Evolutionary conservation across 1,140 invertebrate genomes (phyloP).

Genomic region (Brachionus paranguensis): DNA sequence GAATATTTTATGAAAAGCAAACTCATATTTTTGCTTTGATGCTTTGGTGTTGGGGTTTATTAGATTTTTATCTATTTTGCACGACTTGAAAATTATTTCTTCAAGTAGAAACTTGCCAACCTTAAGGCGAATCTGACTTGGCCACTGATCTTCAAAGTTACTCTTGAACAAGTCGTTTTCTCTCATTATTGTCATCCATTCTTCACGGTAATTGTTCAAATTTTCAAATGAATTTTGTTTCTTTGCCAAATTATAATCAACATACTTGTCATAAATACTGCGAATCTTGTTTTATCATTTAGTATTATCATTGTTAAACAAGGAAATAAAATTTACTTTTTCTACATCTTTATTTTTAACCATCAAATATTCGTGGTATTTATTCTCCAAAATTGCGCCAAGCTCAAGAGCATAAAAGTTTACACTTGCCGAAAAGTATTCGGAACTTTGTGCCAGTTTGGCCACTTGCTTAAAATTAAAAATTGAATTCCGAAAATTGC

Average conservation of each 20-base stretch:
- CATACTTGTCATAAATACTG: not conserved
- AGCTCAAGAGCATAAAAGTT: not conserved
- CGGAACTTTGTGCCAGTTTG: conserved; percentile 4
- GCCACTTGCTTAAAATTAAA: not conserved
- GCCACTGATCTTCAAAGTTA: not conserved
- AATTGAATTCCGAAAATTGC: not conserved
- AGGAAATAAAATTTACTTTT: not conserved
- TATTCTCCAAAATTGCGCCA: not conserved
- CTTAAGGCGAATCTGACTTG: not conserved
- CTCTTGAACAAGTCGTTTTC: conserved; percentile 24
- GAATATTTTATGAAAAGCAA: conserved; percentile 35
- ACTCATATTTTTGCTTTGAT: not conserved
- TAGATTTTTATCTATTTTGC: conserved; percentile 10
- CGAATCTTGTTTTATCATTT: not conserved
- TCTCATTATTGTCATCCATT: conserved; percentile 30
- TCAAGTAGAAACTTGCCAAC: conserved; percentile 6
- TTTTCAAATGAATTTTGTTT: not conserved
- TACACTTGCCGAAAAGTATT: conserved; percentile 17
- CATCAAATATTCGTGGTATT: conserved; percentile 16
- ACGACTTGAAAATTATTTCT: not conserved
- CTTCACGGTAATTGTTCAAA: not conserved
- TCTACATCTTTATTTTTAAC: conserved; percentile 12
- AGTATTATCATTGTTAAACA: not conserved
- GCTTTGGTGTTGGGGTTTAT: not conserved
- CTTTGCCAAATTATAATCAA: not conserved